Percentiles rank a stretch among this genome's conserved stretches.
Evolutionary conservation across 1,140 invertebrate genomes (phyloP).

Genomic region (Dreissena rostriformis): DNA sequence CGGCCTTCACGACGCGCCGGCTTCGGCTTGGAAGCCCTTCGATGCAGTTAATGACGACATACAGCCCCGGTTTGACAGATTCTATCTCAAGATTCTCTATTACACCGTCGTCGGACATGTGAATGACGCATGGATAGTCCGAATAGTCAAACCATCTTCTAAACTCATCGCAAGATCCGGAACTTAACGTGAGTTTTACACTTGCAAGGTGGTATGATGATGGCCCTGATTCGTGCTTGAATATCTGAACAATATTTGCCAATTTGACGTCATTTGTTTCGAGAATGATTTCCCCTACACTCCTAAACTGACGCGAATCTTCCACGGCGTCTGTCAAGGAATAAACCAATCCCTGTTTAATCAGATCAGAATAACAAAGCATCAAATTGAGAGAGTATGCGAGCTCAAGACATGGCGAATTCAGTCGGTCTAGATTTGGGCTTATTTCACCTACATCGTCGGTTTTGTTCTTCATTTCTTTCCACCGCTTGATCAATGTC

Average conservation of each 20-base stretch:
- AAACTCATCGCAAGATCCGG: background rate
- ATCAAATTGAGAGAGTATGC: too few relatives aligned
- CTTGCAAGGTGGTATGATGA: background rate
- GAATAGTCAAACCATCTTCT: background rate
- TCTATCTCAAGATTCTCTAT: slow-evolving; percentile 11
- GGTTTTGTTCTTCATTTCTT: background rate
- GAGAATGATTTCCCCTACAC: too few relatives aligned
- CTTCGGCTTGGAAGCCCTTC: background rate
- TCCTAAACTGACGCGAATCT: too few relatives aligned
- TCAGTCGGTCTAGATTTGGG: background rate
- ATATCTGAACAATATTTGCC: slow-evolving; percentile 40
- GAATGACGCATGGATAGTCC: slow-evolving; percentile 10
- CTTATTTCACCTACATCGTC: slow-evolving; percentile 6
- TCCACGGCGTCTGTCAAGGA: too few relatives aligned
- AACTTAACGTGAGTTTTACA: background rate
- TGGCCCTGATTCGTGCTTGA: background rate
- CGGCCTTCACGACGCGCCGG: background rate
- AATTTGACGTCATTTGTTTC: background rate
- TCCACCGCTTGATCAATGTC: background rate
- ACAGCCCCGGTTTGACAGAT: slow-evolving; percentile 13
- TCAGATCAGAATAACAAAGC: too few relatives aligned
- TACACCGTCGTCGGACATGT: background rate
- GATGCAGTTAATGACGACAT: background rate
- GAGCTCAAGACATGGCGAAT: background rate
- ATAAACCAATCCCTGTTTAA: too few relatives aligned